These are phyloP conservation scores for Hylaea fasciaria DNA, from an alignment of 2,888 invertebrate species.

Conservation along the genomic window DNA sequence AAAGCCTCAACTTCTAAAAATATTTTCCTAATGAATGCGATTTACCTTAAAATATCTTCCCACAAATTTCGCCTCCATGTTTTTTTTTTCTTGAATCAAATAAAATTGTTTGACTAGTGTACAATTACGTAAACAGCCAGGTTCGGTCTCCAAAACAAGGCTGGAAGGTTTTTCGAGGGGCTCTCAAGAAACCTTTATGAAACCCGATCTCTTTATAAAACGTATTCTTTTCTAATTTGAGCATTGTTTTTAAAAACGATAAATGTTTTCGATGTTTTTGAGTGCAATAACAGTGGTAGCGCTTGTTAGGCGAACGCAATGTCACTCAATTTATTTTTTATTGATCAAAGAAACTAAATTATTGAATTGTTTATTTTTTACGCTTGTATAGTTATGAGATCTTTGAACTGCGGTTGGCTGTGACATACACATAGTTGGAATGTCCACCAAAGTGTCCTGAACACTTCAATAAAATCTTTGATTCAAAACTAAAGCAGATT, in stretches of 20 bases:
- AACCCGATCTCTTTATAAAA: constrained; percentile 18
- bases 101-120: neutral
- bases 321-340: constrained; percentile 4
- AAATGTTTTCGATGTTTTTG: constrained; percentile 3
- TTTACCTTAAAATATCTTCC: constrained; percentile 2
- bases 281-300: constrained; percentile 6
- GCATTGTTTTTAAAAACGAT: neutral
- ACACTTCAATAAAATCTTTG: too few relatives aligned
- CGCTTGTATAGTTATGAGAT: too few relatives aligned
- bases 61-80: constrained; percentile 9
- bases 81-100: neutral
- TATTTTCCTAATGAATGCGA: neutral
- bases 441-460: too few relatives aligned
- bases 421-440: too few relatives aligned
- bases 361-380: too few relatives aligned
- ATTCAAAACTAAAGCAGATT: too few relatives aligned
- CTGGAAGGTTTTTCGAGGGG: constrained; percentile 6
- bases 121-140: constrained; percentile 8
- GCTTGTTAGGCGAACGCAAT: neutral
- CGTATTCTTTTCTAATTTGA: constrained; percentile 2
- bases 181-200: constrained; percentile 13
- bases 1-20: neutral
- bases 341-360: neutral
- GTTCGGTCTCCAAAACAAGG: constrained; percentile 3
- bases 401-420: too few relatives aligned